Percentiles rank a stretch among this genome's conserved stretches.
Evolutionary conservation across 2,888 invertebrate species (phyloP).

Genomic region (Brenthis daphne): DNA sequence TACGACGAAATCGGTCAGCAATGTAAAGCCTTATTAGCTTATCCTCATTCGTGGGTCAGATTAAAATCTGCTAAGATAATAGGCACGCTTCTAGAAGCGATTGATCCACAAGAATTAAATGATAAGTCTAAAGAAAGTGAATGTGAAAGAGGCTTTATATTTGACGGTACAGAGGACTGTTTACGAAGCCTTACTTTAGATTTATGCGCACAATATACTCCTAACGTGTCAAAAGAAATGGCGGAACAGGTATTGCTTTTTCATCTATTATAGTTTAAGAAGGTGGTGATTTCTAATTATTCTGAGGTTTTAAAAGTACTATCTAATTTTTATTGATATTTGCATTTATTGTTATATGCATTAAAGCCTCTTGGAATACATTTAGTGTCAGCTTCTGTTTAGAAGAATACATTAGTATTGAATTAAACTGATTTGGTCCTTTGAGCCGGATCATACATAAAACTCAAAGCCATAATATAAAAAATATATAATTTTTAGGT

Average conservation of each 20-base stretch:
- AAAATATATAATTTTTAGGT: slow-evolving; percentile 62
- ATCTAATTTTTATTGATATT: too few species aligned
- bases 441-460: too few species aligned
- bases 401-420: too few species aligned
- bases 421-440: too few species aligned
- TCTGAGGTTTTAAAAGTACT: too few species aligned
- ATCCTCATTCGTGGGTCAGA: slow-evolving; percentile 95
- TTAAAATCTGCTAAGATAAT: slow-evolving; percentile 89
- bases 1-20: slow-evolving; percentile 84
- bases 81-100: slow-evolving; percentile 85
- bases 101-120: slow-evolving; percentile 84
- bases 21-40: slow-evolving; percentile 87
- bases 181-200: slow-evolving; percentile 87
- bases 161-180: slow-evolving; percentile 82
- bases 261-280: background rate
- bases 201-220: slow-evolving; percentile 88
- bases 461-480: background rate
- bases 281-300: too few species aligned
- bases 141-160: slow-evolving; percentile 81
- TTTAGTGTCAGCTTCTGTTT: too few species aligned
- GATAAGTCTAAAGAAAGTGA: slow-evolving; percentile 64
- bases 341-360: too few species aligned
- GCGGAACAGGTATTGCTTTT: slow-evolving; percentile 83
- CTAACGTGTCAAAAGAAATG: slow-evolving; percentile 86
- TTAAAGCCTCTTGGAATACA: too few species aligned